phyloP scores from a whole-genome alignment of 2,888 invertebrate genomes.

The Isotomurus palustris region DNA sequence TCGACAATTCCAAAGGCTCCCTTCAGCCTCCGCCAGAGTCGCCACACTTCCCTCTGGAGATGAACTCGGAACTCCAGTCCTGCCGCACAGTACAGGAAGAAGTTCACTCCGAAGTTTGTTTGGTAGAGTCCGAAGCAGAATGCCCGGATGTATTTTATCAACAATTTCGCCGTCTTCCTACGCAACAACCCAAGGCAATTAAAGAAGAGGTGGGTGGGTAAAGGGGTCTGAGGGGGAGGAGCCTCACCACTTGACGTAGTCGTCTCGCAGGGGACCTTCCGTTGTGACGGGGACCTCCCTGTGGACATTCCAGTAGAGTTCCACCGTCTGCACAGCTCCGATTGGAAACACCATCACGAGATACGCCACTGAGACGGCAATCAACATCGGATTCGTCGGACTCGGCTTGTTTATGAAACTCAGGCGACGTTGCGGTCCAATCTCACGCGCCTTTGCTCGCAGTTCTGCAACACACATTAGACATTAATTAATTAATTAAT shows the following conservation, averaged over 20 bases:
- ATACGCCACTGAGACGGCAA: constrained; percentile 50
- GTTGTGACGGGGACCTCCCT: constrained; percentile 46
- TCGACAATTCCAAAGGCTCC: neutral
- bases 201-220: neutral
- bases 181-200: constrained; percentile 18
- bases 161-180: constrained; percentile 50
- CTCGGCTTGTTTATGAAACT: constrained; percentile 28
- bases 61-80: constrained; percentile 49
- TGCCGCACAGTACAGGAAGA: constrained; percentile 50
- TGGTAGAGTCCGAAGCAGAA: constrained; percentile 51
- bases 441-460: neutral
- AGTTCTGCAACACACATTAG: neutral
- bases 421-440: neutral
- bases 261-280: constrained; percentile 36
- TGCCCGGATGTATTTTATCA: constrained; percentile 50
- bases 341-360: constrained; percentile 50
- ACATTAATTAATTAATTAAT: neutral
- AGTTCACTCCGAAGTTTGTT: constrained; percentile 51
- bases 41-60: constrained; percentile 24
- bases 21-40: too few species aligned
- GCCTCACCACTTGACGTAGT: constrained; percentile 49
- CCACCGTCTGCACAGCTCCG: constrained; percentile 50
- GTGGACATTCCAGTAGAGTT: constrained; percentile 50
- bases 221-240: neutral
- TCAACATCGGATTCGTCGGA: constrained; percentile 48